Base-by-base conservation (phyloP, 2,888 invertebrate genomes). In the Sabatieria punctata region DNA sequence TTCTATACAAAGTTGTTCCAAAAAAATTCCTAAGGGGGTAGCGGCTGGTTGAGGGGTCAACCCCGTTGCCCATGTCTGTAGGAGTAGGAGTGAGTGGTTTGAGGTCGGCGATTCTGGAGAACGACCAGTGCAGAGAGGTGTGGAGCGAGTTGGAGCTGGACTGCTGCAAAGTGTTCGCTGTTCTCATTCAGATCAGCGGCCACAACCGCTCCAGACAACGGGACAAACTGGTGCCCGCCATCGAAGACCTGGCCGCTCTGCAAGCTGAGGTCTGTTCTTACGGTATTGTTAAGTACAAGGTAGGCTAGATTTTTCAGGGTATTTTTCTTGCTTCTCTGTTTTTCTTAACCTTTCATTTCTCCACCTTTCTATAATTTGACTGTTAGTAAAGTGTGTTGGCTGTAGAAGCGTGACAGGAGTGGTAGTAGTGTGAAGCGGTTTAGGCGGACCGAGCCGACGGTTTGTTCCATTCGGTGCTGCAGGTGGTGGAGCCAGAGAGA, bases 201-300 rank as follows among this genome's bases (percentile, higher is more conserved):
- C 88, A 89, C 67, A 95, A 95, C 69, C 75, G 89, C 54, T 91
- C 95, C 3, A 73, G 95, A 27, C 93, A 93, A 67, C 74, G 93
- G 47, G 93, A 95, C 66, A 89, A 88, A 70, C 72, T 93, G 47
- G 85, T 84, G 0, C 76, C 84, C 58, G 71, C 89, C 45, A 72
- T 95, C 38, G 85, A 86, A 61, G 93, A 93, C 57, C 82, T 95
- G 62, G 82, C 83, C 1, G 76, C 78, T 24, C 71, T 95, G 39
- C 91, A 95, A 68, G 88, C 88, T 61, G 88, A 91, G 75, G 88
- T 83, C 58, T 54, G n/a, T n/a, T n/a, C n/a, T n/a, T n/a, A n/a
- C n/a, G n/a, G n/a, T n/a, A n/a, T n/a, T n/a, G n/a, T n/a, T n/a
- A n/a, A n/a, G n/a, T n/a, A n/a, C n/a, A n/a, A n/a, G n/a, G n/a